Conservation (phyloP, 1,140 invertebrate genomes). For the Papilio aristodemus region DNA sequence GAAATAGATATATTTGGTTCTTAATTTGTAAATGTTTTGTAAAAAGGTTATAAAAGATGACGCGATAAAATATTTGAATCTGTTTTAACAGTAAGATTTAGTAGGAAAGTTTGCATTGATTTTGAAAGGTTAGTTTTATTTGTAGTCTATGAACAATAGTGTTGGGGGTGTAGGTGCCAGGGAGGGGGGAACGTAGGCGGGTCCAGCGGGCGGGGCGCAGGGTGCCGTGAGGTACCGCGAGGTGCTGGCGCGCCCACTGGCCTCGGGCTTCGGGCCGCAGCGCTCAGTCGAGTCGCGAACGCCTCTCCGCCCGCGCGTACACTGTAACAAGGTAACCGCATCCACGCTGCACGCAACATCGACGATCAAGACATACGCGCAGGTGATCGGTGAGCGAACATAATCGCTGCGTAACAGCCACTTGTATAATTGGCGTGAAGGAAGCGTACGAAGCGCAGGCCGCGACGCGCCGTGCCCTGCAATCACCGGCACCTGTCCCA, state of each 20-base stretch:
- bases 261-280: slow-evolving; percentile 41
- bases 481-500: slow-evolving; percentile 74
- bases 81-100: background rate
- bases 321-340: slow-evolving; percentile 16
- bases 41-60: background rate
- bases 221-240: slow-evolving; percentile 67
- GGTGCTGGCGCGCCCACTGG: slow-evolving; percentile 56
- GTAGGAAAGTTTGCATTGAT: background rate
- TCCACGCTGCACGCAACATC: background rate
- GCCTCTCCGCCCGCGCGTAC: slow-evolving; percentile 55
- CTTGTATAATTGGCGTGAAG: slow-evolving; percentile 76
- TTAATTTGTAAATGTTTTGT: background rate
- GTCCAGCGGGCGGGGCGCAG: slow-evolving; percentile 68
- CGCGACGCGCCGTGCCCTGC: slow-evolving; percentile 56
- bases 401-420: slow-evolving; percentile 57
- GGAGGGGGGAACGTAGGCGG: slow-evolving; percentile 61
- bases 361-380: slow-evolving; percentile 40
- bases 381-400: slow-evolving; percentile 47
- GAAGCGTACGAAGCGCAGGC: slow-evolving; percentile 58
- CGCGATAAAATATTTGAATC: too few species aligned
- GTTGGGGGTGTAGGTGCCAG: slow-evolving; percentile 53
- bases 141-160: background rate
- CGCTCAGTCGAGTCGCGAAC: slow-evolving; percentile 58
- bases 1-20: background rate
- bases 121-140: background rate